Conservation (phyloP, 2,113 vertebrate genomes). For the Podarcis muralis region DNA sequence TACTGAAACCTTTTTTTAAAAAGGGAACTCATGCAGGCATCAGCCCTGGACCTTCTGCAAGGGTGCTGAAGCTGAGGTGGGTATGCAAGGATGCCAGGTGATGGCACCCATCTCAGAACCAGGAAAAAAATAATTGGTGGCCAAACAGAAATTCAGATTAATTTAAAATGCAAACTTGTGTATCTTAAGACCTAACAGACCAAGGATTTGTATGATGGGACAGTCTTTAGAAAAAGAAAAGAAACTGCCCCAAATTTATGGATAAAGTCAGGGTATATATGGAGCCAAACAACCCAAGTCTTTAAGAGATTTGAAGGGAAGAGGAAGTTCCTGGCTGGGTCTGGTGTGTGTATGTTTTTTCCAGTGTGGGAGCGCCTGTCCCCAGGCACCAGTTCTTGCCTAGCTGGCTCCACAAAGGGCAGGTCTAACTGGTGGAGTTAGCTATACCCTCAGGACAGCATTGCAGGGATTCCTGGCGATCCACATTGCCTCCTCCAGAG, state of each 20-base stretch:
- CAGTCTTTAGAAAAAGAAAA: neutral
- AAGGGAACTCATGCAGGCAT: no score
- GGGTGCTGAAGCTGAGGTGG: no score
- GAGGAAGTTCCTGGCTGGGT: neutral
- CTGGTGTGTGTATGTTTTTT: neutral
- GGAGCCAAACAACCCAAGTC: neutral
- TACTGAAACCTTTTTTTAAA: no score
- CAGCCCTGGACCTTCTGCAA: no score
- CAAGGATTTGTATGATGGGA: neutral
- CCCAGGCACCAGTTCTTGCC: neutral
- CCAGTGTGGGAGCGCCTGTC: neutral
- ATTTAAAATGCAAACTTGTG: neutral
- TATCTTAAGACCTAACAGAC: neutral
- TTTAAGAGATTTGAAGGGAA: neutral
- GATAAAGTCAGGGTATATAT: neutral
- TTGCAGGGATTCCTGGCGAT: constrained; percentile 1
- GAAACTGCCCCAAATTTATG: no score
- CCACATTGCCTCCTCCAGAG: neutral
- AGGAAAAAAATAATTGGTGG: no score
- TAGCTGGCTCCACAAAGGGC: neutral
- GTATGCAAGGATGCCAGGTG: no score
- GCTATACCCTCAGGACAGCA: neutral
- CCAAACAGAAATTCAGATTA: no score
- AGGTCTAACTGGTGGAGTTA: neutral
- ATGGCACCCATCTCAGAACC: no score